Conservation (phyloP, 1,140 invertebrate genomes). For the Campodea augens region DNA sequence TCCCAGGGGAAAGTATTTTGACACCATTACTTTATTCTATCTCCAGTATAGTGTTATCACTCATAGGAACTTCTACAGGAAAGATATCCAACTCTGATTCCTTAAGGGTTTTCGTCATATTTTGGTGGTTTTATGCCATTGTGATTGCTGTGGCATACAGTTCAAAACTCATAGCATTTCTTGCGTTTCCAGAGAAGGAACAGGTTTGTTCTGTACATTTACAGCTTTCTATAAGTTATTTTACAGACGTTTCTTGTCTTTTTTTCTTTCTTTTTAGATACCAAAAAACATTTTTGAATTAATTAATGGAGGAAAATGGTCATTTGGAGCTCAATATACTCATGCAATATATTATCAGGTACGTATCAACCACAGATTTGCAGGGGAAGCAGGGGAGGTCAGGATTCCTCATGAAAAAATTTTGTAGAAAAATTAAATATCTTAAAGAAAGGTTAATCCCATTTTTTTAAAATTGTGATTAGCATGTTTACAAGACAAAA, state of each 20-base stretch:
- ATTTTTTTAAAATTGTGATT: too few relatives aligned
- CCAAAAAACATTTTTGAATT: background rate
- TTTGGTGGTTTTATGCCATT: background rate
- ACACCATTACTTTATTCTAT: background rate
- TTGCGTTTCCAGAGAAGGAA: background rate
- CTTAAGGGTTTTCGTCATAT: background rate
- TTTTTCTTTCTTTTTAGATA: too few relatives aligned
- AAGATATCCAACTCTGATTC: background rate
- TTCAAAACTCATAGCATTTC: background rate
- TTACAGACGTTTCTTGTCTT: too few relatives aligned
- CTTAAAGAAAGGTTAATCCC: too few relatives aligned
- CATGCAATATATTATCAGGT: background rate
- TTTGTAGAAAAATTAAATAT: too few relatives aligned
- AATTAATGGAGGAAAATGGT: background rate
- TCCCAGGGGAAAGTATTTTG: background rate
- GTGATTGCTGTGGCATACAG: background rate
- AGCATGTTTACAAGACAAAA: too few relatives aligned
- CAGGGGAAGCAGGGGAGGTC: too few relatives aligned
- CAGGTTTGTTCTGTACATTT: background rate
- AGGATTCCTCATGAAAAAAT: too few relatives aligned
- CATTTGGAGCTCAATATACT: background rate
- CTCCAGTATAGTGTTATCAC: background rate
- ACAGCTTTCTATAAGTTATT: too few relatives aligned
- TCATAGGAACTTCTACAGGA: background rate
- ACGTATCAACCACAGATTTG: too few relatives aligned